Evolutionary conservation across 2,113 vertebrate species (phyloP).

Genomic region (Columbina picui): DNA sequence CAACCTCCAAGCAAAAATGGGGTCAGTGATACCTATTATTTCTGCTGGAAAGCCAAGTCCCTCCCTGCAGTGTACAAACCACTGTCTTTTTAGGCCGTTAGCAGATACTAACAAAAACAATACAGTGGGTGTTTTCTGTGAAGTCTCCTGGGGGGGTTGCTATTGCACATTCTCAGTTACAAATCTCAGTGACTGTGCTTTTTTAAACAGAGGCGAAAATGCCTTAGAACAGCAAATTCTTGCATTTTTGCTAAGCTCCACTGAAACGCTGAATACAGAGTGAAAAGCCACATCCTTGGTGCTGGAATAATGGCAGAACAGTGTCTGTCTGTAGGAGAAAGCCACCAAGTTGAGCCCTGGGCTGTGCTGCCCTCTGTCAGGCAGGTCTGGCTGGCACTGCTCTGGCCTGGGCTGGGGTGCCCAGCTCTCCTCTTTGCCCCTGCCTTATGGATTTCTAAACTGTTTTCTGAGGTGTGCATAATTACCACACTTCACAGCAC

Average conservation of each 20-base stretch:
- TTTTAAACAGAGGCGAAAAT: constrained; percentile 34
- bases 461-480: neutral
- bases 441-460: neutral
- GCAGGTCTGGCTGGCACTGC: neutral
- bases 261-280: neutral
- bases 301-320: neutral
- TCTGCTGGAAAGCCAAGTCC: neutral
- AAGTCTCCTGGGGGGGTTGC: neutral
- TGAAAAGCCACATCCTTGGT: neutral
- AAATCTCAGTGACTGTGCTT: neutral
- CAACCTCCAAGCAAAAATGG: neutral
- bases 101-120: neutral
- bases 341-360: neutral
- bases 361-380: neutral
- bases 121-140: neutral
- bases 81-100: neutral
- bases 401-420: neutral
- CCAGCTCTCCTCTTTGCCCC: neutral
- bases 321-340: neutral
- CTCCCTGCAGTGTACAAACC: neutral
- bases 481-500: neutral
- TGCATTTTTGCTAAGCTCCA: neutral
- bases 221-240: constrained; percentile 32
- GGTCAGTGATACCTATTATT: neutral
- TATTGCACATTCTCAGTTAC: neutral